Conservation (phyloP, 1,140 invertebrate genomes). For the Calosoma granatense region DNA sequence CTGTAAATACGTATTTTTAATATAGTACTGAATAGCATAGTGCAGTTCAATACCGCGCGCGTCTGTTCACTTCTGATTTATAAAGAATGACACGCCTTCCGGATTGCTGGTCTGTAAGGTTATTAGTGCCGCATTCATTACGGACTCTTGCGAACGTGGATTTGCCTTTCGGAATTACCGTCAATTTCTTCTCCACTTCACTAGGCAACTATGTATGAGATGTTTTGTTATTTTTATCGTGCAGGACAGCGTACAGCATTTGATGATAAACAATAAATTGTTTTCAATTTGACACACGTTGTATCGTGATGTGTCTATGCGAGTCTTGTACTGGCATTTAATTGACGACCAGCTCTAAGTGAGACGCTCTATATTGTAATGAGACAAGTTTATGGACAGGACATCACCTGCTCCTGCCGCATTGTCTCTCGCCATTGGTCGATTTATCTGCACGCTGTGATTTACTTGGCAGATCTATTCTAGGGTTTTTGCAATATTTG, state of each 20-base stretch:
- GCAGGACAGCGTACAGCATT: no score
- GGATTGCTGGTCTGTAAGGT: not conserved
- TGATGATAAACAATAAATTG: no score
- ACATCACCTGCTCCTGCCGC: not conserved
- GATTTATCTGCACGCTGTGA: not conserved
- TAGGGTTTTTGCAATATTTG: not conserved
- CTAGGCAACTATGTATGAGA: no score
- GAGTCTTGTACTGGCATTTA: no score
- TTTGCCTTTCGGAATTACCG: not conserved
- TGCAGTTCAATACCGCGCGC: not conserved
- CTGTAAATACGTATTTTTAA: not conserved
- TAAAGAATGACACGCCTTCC: constrained; percentile 6
- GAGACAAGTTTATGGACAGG: not conserved
- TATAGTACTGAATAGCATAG: no score
- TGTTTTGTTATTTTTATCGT: no score
- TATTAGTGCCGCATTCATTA: constrained; percentile 4
- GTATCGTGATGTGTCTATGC: no score
- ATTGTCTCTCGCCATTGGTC: not conserved
- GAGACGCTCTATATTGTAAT: not conserved
- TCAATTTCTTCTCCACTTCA: no score
- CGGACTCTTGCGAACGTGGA: not conserved
- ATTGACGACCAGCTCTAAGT: not conserved
- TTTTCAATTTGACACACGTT: no score
- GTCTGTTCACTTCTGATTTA: not conserved
- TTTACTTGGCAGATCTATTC: not conserved